Evolutionary conservation across 1,140 invertebrate genomes (phyloP).

Genomic region (Scylla paramamosain): DNA sequence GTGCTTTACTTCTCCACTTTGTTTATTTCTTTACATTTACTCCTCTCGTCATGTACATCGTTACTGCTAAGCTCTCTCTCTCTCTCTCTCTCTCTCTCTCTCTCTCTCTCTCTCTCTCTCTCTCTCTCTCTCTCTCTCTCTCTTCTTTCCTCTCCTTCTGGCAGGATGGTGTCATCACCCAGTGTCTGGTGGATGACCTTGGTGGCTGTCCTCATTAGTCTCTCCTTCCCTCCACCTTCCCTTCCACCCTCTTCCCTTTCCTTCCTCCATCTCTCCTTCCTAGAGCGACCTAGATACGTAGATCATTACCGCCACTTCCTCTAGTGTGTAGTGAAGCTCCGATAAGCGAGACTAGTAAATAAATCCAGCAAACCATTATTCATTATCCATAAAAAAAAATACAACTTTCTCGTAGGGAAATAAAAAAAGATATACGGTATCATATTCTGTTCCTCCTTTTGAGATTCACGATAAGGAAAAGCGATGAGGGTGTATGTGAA

Average conservation of each 20-base stretch:
- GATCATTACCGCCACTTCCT: not conserved
- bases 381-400: not conserved
- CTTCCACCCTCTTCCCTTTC: not conserved
- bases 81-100: conserved; percentile 57
- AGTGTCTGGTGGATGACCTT: conserved; percentile 19
- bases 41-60: not conserved
- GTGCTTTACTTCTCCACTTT: not conserved
- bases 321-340: not conserved
- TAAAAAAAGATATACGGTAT: not conserved
- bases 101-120: conserved; percentile 53
- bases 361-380: not conserved
- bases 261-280: not conserved
- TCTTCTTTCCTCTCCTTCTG: not conserved
- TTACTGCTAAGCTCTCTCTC: not conserved
- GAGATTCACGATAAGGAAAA: not conserved
- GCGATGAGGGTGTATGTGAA: not conserved
- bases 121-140: conserved; percentile 39
- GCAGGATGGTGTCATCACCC: not conserved
- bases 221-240: conserved; percentile 10
- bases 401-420: not conserved
- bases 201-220: conserved; percentile 11
- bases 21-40: conserved; percentile 2
- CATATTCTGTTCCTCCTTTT: not conserved
- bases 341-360: not conserved
- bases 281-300: not conserved